Percentiles rank a stretch among this genome's conserved stretches.
phyloP scores from a whole-genome alignment of 2,797 vertebrate species.

The Tamandua tetradactyla region DNA sequence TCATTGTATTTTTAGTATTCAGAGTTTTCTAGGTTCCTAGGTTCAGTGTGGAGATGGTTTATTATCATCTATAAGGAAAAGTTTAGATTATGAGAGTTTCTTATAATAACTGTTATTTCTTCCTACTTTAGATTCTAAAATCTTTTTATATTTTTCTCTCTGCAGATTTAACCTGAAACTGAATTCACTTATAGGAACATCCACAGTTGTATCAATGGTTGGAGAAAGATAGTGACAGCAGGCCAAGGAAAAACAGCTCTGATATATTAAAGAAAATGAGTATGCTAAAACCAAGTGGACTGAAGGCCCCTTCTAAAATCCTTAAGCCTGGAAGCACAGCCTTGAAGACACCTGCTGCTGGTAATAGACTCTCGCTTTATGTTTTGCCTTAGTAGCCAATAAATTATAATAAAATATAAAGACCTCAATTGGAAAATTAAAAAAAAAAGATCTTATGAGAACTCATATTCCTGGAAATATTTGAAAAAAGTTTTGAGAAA shows the following conservation, averaged over 20 bases:
- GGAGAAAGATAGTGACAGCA: constrained; percentile 85
- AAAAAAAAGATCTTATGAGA: background rate
- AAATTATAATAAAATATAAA: background rate
- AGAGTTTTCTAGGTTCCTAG: background rate
- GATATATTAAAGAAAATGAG: constrained; percentile 87
- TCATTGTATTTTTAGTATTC: background rate
- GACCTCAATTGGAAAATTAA: background rate
- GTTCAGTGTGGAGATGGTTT: background rate
- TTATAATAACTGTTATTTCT: background rate
- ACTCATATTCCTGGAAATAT: background rate
- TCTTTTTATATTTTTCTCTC: constrained; percentile 36
- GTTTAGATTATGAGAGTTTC: background rate
- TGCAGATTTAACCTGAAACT: constrained; percentile 78
- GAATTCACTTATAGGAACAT: constrained; percentile 50
- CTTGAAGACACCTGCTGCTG: constrained; percentile 87
- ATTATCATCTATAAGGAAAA: background rate
- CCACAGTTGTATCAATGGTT: constrained; percentile 88
- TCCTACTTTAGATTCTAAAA: constrained; percentile 40
- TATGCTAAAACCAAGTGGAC: constrained; percentile 92
- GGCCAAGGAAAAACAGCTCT: constrained; percentile 78
- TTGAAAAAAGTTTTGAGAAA: constrained; percentile 7
- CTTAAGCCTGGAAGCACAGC: constrained; percentile 88
- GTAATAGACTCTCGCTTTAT: constrained; percentile 49
- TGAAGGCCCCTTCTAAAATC: constrained; percentile 96
- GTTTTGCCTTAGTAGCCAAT: background rate